Evolutionary conservation across 2,888 invertebrate species (phyloP).

Genomic region (Teinopalpus imperialis): DNA sequence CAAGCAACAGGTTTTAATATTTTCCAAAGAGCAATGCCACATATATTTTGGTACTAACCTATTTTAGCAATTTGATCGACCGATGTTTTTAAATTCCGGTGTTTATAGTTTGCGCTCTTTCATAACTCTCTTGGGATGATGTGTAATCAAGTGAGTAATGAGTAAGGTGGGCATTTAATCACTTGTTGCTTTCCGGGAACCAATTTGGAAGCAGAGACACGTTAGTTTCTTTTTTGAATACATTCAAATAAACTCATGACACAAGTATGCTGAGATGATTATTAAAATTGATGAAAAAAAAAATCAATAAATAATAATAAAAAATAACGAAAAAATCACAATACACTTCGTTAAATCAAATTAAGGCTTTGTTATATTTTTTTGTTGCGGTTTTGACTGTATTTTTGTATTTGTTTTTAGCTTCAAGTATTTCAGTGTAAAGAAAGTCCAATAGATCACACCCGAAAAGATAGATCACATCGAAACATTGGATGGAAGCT

Average conservation of each 20-base stretch:
- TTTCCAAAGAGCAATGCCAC: background rate
- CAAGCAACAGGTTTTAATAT: no score
- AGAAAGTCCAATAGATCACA: constrained; percentile 2
- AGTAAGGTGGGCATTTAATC: background rate
- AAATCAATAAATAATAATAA: no score
- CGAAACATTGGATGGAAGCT: no score
- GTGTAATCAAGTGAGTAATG: background rate
- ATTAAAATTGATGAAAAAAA: no score
- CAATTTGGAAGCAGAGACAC: no score
- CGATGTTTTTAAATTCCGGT: background rate
- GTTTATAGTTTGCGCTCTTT: constrained; percentile 2
- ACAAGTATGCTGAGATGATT: no score
- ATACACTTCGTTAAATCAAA: no score
- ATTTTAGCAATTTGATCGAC: background rate
- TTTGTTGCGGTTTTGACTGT: no score
- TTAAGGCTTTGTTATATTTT: no score
- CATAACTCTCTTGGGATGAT: background rate
- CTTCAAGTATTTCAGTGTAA: background rate
- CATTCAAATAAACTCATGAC: no score
- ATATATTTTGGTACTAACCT: constrained; percentile 5
- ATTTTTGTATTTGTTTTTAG: background rate
- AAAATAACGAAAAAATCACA: no score
- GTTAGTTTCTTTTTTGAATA: no score
- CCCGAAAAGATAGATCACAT: constrained; percentile 1
- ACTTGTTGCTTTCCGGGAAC: background rate